These are phyloP conservation scores for Tipula confusa DNA, from an alignment of 2,888 invertebrate species.

Conservation along the genomic window DNA sequence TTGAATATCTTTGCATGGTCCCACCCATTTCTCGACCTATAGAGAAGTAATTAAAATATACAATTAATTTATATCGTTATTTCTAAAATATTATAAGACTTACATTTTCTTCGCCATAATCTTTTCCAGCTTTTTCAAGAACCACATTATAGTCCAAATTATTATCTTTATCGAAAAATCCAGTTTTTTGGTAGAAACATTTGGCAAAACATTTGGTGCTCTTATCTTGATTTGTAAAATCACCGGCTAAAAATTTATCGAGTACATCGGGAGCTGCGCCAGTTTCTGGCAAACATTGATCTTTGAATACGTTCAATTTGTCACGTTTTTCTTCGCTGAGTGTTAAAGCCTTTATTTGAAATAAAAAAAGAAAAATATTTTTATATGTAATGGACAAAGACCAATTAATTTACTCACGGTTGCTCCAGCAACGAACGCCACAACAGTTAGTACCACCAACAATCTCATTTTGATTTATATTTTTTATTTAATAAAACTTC, in stretches of 20 bases:
- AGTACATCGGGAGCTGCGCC: conserved; percentile 40
- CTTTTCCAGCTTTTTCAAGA: conserved; percentile 32
- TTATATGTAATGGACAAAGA: conserved; percentile 33
- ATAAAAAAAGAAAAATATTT: background rate
- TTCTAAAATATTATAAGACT: background rate
- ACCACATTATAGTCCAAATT: conserved; percentile 38
- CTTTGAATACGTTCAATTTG: conserved; percentile 37
- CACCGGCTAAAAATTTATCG: conserved; percentile 38
- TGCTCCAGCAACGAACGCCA: conserved; percentile 20
- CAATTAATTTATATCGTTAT: background rate
- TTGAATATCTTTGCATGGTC: background rate
- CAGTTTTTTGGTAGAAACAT: conserved; percentile 44
- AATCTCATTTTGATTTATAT: conserved; percentile 32
- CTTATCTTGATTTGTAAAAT: conserved; percentile 38
- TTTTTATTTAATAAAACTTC: background rate
- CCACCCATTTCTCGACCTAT: background rate
- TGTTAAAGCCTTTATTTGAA: no score
- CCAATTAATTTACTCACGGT: conserved; percentile 32
- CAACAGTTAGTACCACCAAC: conserved; percentile 8
- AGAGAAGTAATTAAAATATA: background rate
- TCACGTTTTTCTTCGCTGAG: conserved; percentile 42
- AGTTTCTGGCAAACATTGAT: conserved; percentile 40
- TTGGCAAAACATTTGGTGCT: conserved; percentile 43
- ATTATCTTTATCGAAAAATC: conserved; percentile 40
- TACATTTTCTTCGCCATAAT: conserved; percentile 31